These are phyloP conservation scores for Galerucella pusilla DNA, from an alignment of 2,888 invertebrate species.

Conservation along the genomic window DNA sequence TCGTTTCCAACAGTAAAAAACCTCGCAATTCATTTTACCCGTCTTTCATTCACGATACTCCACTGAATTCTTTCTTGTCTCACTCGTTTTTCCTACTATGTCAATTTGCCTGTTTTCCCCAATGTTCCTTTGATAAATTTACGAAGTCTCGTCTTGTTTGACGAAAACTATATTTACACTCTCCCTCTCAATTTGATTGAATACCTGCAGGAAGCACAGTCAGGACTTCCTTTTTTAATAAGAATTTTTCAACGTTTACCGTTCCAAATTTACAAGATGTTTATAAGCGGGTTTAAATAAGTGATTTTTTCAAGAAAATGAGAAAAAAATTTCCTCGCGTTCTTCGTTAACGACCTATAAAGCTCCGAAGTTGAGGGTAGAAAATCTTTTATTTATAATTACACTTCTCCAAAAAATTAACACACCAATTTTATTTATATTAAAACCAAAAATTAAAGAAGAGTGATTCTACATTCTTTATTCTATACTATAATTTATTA, in stretches of 20 bases:
- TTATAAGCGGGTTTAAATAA: neutral
- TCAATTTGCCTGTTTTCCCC: slow-evolving; percentile 29
- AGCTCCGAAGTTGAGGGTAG: no score
- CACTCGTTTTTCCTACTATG: neutral
- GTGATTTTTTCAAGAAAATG: no score
- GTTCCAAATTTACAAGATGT: neutral
- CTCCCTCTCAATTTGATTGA: slow-evolving; percentile 23
- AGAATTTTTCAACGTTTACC: neutral
- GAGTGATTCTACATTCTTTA: no score
- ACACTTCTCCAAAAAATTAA: no score
- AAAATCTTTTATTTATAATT: no score
- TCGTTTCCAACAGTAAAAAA: neutral
- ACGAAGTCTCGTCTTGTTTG: slow-evolving; percentile 35
- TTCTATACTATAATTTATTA: no score
- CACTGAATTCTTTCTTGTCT: slow-evolving; percentile 3
- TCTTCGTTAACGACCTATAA: no score
- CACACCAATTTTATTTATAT: no score
- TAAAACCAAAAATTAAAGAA: no score
- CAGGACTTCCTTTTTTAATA: neutral
- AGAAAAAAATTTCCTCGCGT: no score
- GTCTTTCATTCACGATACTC: neutral
- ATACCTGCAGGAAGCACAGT: slow-evolving; percentile 18
- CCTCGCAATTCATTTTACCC: neutral
- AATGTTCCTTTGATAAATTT: slow-evolving; percentile 43
- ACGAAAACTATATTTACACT: slow-evolving; percentile 28